Percentiles rank a stretch among this genome's conserved stretches.
These are phyloP conservation scores for Lasiurus cinereus DNA, from an alignment of 2,113 vertebrate species.

Conservation along the genomic window DNA sequence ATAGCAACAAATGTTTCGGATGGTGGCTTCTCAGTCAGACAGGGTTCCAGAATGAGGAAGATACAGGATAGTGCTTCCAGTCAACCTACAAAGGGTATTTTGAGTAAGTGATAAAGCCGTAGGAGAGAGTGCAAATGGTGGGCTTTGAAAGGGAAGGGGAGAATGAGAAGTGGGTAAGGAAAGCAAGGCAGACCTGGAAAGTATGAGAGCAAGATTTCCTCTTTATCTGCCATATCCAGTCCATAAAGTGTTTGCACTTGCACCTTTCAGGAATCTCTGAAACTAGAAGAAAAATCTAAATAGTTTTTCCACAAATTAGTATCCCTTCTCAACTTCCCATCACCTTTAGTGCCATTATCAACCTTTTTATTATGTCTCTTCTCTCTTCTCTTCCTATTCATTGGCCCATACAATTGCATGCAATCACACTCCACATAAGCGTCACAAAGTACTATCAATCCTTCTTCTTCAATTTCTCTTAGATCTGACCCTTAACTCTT, in stretches of 20 bases:
- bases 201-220: neutral
- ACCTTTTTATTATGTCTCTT: neutral
- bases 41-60: neutral
- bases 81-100: neutral
- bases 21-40: neutral
- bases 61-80: neutral
- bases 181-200: neutral
- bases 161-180: neutral
- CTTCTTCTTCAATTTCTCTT: neutral
- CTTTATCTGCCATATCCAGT: neutral
- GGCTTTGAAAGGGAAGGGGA: neutral
- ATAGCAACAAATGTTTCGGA: neutral
- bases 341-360: neutral
- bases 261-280: neutral
- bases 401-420: neutral
- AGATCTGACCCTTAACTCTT: neutral
- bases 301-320: neutral
- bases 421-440: neutral
- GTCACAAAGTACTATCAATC: neutral
- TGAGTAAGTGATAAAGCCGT: neutral
- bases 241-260: neutral
- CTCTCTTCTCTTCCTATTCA: neutral
- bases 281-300: neutral
- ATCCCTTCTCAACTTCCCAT: neutral
- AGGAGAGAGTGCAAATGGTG: neutral